phyloP scores from a whole-genome alignment of 2,113 vertebrate genomes.

The Xiphias gladius region DNA sequence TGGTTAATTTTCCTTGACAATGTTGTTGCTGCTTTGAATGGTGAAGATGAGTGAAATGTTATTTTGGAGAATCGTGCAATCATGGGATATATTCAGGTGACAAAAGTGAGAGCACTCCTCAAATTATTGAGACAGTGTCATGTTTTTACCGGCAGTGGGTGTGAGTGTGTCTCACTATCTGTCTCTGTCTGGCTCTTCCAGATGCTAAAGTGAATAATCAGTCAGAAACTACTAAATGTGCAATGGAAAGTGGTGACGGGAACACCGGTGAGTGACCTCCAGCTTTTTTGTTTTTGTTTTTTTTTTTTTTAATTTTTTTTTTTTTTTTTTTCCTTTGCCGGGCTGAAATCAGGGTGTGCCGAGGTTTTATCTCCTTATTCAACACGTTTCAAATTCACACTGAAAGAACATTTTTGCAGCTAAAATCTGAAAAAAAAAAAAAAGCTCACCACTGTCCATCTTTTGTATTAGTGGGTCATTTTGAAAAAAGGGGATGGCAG shows the following conservation, averaged over 20 bases:
- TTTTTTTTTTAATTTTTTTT: not conserved
- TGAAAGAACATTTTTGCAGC: not conserved
- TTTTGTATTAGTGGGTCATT: constrained; percentile 24
- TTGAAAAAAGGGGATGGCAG: constrained; percentile 30
- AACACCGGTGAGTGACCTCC: constrained; percentile 89
- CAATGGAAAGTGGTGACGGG: constrained; percentile 93
- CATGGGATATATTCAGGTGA: not conserved
- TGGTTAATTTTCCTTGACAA: not conserved
- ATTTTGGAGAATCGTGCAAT: not conserved
- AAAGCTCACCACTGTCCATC: not conserved
- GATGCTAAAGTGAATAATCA: constrained; percentile 99
- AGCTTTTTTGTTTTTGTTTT: not conserved
- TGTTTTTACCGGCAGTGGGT: constrained; percentile 11
- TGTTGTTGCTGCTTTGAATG: not conserved
- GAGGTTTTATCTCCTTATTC: constrained; percentile 32
- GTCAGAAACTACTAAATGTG: constrained; percentile 96
- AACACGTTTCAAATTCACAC: constrained; percentile 62
- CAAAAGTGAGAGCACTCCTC: not conserved
- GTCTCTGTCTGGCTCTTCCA: constrained; percentile 85
- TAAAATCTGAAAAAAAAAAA: not conserved
- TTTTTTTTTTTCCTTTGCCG: not conserved
- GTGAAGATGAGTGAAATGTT: constrained; percentile 6
- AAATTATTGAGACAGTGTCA: constrained; percentile 7
- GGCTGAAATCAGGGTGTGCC: constrained; percentile 7
- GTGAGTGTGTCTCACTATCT: constrained; percentile 68